Percentiles rank a stretch among this genome's conserved stretches.
Evolutionary conservation across 2,888 invertebrate genomes (phyloP).

Genomic region (Philhelius pedissequus): DNA sequence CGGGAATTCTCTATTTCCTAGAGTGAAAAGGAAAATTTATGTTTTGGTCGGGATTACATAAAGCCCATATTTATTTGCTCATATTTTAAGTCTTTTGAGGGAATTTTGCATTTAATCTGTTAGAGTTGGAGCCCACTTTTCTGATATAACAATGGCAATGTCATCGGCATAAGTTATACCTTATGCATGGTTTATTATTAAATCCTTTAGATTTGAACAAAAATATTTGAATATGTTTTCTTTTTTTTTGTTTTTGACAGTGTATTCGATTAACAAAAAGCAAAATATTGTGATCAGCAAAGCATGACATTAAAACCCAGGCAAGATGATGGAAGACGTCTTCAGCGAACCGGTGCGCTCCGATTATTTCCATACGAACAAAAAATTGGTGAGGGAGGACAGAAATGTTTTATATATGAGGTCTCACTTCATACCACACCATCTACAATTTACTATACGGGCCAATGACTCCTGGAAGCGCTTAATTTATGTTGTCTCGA

Average conservation of each 20-base stretch:
- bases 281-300: slow-evolving; percentile 19
- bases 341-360: slow-evolving; percentile 61
- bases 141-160: too few relatives aligned
- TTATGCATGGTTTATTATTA: too few relatives aligned
- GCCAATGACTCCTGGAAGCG: slow-evolving; percentile 45
- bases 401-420: slow-evolving; percentile 44
- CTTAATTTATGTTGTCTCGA: slow-evolving; percentile 51
- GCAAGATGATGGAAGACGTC: slow-evolving; percentile 59
- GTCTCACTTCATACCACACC: not conserved
- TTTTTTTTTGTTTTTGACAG: not conserved
- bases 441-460: not conserved
- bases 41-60: too few relatives aligned
- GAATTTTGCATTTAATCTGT: too few relatives aligned
- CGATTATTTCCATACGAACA: slow-evolving; percentile 52
- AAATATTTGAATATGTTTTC: too few relatives aligned
- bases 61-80: too few relatives aligned
- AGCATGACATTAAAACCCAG: slow-evolving; percentile 31
- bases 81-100: too few relatives aligned
- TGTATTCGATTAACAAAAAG: not conserved
- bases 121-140: too few relatives aligned
- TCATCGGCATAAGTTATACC: too few relatives aligned
- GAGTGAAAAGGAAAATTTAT: too few relatives aligned
- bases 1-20: too few relatives aligned
- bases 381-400: slow-evolving; percentile 9
- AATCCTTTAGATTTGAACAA: too few relatives aligned